Conservation (phyloP, 2,888 invertebrate species). For the Cephus nigrinus region DNA sequence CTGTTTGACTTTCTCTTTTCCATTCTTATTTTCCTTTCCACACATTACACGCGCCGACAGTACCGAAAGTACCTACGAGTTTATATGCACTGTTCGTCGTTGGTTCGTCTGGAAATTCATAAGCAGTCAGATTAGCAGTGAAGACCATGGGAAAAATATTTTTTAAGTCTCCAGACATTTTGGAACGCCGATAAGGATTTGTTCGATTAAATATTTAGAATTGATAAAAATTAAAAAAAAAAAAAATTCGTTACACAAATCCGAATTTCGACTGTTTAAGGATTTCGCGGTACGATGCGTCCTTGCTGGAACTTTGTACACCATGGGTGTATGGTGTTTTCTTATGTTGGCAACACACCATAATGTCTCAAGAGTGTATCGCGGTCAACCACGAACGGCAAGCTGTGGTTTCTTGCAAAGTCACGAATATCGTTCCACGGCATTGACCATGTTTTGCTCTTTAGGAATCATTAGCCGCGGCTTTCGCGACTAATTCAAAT, state of each 20-base stretch:
- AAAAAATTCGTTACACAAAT: not conserved
- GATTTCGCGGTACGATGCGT: not conserved
- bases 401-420: constrained; percentile 43
- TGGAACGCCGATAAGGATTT: no score
- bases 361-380: not conserved
- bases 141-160: not conserved
- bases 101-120: constrained; percentile 33
- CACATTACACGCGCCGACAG: constrained; percentile 2
- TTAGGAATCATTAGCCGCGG: constrained; percentile 63
- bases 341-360: not conserved
- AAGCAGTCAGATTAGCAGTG: constrained; percentile 27
- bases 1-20: constrained; percentile 4
- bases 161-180: not conserved
- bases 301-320: not conserved
- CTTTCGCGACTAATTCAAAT: constrained; percentile 64
- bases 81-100: constrained; percentile 1
- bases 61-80: not conserved
- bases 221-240: no score
- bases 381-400: not conserved
- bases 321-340: not conserved
- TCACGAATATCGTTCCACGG: constrained; percentile 42
- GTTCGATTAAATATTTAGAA: not conserved
- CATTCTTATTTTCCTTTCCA: constrained; percentile 3
- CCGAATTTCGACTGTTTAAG: not conserved
- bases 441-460: constrained; percentile 54